Base-by-base conservation (phyloP, 1,140 invertebrate genomes). In the Chrysomallon squamiferum region DNA sequence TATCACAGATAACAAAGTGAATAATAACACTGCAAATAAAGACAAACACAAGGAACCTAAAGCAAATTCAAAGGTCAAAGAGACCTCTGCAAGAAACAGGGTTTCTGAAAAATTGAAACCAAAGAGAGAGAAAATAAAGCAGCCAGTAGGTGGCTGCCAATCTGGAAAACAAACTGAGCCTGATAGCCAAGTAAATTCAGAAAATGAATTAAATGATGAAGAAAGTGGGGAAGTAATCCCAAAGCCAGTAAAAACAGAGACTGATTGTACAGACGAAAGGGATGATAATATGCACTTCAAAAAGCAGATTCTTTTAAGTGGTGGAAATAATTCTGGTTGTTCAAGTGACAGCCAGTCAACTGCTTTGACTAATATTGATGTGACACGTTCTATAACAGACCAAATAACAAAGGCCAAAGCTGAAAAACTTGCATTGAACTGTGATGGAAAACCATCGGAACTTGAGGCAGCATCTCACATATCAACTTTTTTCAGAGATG, bases 261-360 rank as follows among this genome's bases (percentile, higher is more conserved):
- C 35, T 38, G 35, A 38, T 38, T 7, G 35, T 38, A 33, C 25
- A 66, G 66, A 56, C 20, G 56, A 64, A 45, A 20, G 41, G 66
- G 74, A 78, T 59, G 79, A 78, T 77, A 77, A 76, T 76, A 84
- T 84, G 82, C 80, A 84, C 78, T 83, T 69, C 75, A 80, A 81
- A 72, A 84, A 84, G 73, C 77, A 79, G 67, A 74, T 75, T 61
- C 72, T 82, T 62, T 72, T 82, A 66, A 61, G 69, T 62, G 74
- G 72, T 65, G 74, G 74, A 20, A 83, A 81, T 81, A 85, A 56
- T 65, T 65, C 69, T 73, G 71, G 59, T 58, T 64, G 58, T 69
- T 60, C 62, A 57, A 68, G 76, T 90, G 89, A 57, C 15, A 41
- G 41, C 18, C 59, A 43, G 22, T 62, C 62, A 54, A 43, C 57